Base-by-base conservation (phyloP, 2,113 vertebrate species). In the Pantherophis guttatus region DNA sequence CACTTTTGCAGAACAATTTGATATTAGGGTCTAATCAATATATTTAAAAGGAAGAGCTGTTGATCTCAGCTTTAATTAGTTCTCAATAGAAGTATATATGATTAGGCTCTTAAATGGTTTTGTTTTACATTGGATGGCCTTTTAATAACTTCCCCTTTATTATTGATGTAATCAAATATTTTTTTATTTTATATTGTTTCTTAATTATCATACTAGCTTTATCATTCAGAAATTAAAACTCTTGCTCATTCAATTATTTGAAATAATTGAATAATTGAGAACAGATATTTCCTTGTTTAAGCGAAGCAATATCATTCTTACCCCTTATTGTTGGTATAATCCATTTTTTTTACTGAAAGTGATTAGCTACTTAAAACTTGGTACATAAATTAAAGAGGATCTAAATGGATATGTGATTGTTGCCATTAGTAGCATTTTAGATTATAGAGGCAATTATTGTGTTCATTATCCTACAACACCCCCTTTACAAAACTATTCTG, bases 391-490 rank as follows among this genome's bases (percentile, higher is more conserved):
- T 97, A 98, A 97, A 98, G 95, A 97, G 97, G 95, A 96, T 96
- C 97, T 98, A 98, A 98, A 98, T 98, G 97, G 97, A 95, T 97
- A 97, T 98, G 96, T 91, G 87, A 97, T 97, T 94, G 96, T 97
- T 97, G 96, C 96, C 97, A 97, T 98, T 98, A 98, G 97, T 95
- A 96, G 97, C 97, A 95, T 98, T 98, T 98, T 97, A 97, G 97
- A 98, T 98, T 97, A 97, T 97, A 96, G 95, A 97, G 97, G 97
- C 98, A 98, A 97, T 98, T 98, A 98, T 96, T 97, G 97, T 96
- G 95, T 95, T 98, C 97, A 97, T 97, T 98, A 97, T 95, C 87
- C 24, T 94, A 94, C 96, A 97, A 95, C 96, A 97, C 91, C 94
- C 97, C 97, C 95, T 97, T 97, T 96, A 92, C 96, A 97, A 95